Evolutionary conservation across 2,113 vertebrate species (phyloP).

Genomic region (Nansenia antarctica): DNA sequence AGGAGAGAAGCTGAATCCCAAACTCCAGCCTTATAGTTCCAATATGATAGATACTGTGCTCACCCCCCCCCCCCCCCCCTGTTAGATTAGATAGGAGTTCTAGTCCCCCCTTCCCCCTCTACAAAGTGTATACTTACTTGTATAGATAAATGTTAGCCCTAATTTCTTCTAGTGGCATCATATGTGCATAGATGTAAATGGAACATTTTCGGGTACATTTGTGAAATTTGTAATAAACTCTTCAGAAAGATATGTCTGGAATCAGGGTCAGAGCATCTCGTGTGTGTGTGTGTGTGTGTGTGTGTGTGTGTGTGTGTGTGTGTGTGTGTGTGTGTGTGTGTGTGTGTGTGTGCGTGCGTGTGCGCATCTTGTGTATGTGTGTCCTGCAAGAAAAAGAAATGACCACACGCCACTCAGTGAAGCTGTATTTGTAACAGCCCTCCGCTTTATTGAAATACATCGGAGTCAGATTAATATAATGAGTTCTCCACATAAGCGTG

Average conservation of each 20-base stretch:
- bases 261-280: no score
- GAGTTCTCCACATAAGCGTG: slow-evolving; percentile 85
- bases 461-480: slow-evolving; percentile 94
- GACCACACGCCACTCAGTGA: neutral
- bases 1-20: slow-evolving; percentile 39
- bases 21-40: slow-evolving; percentile 56
- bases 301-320: neutral
- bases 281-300: neutral
- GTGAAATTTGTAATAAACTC: slow-evolving; percentile 65
- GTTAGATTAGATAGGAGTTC: slow-evolving; percentile 10
- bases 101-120: slow-evolving; percentile 29
- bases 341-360: neutral
- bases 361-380: neutral
- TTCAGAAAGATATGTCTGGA: slow-evolving; percentile 34
- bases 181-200: slow-evolving; percentile 57
- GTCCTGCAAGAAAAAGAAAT: slow-evolving; percentile 6
- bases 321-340: neutral
- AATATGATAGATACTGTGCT: slow-evolving; percentile 16
- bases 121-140: slow-evolving; percentile 43
- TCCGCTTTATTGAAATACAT: slow-evolving; percentile 98
- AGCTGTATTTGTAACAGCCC: slow-evolving; percentile 80
- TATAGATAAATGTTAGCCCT: slow-evolving; percentile 41
- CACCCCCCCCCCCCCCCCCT: neutral
- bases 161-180: slow-evolving; percentile 37
- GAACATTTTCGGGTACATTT: slow-evolving; percentile 25